These are phyloP conservation scores for Papilio elwesi DNA, from an alignment of 2,888 invertebrate genomes.

Conservation along the genomic window DNA sequence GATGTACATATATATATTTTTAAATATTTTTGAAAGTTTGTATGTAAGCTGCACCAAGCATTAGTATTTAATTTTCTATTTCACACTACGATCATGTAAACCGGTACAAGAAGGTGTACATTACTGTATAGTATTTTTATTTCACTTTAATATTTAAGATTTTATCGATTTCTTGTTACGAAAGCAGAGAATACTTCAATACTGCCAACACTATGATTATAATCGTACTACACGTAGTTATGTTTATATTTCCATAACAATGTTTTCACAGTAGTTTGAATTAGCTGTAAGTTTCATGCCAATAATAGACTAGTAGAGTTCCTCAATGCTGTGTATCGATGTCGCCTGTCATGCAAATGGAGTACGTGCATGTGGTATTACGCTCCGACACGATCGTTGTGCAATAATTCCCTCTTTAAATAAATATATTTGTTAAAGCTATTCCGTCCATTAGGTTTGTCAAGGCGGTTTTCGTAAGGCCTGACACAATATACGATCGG, in stretches of 20 bases:
- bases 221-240: neutral
- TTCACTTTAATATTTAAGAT: too few species aligned
- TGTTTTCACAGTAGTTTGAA: neutral
- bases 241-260: constrained; percentile 1
- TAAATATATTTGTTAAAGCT: constrained; percentile 75
- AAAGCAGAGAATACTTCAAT: too few species aligned
- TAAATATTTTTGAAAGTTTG: too few species aligned
- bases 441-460: constrained; percentile 73
- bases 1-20: too few species aligned
- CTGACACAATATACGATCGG: constrained; percentile 57
- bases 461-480: constrained; percentile 77
- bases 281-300: neutral
- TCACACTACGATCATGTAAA: too few species aligned
- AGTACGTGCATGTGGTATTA: constrained; percentile 47
- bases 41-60: too few species aligned
- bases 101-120: too few species aligned
- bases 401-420: constrained; percentile 68
- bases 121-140: too few species aligned
- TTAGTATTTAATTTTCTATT: too few species aligned
- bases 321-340: constrained; percentile 9
- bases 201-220: neutral
- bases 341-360: constrained; percentile 33
- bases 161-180: too few species aligned
- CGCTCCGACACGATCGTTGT: constrained; percentile 66
- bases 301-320: constrained; percentile 3